phyloP scores from a whole-genome alignment of 1,140 invertebrate genomes.

The Anoplophora glabripennis region DNA sequence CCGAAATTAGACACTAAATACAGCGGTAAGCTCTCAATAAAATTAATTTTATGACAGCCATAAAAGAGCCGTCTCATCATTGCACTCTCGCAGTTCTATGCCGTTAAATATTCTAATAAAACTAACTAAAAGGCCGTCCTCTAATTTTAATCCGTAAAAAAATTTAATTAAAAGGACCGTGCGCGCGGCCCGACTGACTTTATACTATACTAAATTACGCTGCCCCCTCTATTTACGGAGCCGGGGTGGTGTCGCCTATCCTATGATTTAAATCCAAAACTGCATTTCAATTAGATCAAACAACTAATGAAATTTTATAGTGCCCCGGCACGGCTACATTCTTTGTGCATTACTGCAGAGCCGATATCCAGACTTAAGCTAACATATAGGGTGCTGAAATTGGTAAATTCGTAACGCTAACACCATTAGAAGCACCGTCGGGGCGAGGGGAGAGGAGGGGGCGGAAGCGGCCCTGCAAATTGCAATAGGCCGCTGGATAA shows the following conservation, averaged over 20 bases:
- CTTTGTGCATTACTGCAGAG: slow-evolving; percentile 42
- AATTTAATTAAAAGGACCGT: not conserved
- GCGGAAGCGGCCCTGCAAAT: slow-evolving; percentile 35
- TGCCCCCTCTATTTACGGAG: slow-evolving; percentile 4
- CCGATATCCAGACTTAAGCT: slow-evolving; percentile 19
- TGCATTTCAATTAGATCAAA: slow-evolving; percentile 40
- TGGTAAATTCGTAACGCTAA: slow-evolving; percentile 52
- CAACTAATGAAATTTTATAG: slow-evolving; percentile 42
- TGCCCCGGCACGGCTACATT: slow-evolving; percentile 31
- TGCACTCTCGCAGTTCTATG: not conserved
- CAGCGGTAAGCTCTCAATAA: no score
- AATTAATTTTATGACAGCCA: no score
- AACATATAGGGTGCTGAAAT: slow-evolving; percentile 49
- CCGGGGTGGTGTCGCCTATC: slow-evolving; percentile 13
- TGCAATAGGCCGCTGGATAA: slow-evolving; percentile 47
- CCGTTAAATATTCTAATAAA: slow-evolving; percentile 1
- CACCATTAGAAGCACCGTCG: slow-evolving; percentile 42
- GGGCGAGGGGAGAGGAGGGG: slow-evolving; percentile 6
- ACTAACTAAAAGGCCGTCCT: not conserved
- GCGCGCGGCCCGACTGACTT: slow-evolving; percentile 8
- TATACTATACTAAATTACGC: slow-evolving; percentile 15
- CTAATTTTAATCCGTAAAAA: no score
- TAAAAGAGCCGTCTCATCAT: no score
- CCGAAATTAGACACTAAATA: no score
- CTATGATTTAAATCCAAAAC: slow-evolving; percentile 27